A percentile compares a stretch with the other conserved stretches of the same genome.
Conservation (phyloP, 35 echinoderm and acorn worm species). For the Acanthaster planci region DNA sequence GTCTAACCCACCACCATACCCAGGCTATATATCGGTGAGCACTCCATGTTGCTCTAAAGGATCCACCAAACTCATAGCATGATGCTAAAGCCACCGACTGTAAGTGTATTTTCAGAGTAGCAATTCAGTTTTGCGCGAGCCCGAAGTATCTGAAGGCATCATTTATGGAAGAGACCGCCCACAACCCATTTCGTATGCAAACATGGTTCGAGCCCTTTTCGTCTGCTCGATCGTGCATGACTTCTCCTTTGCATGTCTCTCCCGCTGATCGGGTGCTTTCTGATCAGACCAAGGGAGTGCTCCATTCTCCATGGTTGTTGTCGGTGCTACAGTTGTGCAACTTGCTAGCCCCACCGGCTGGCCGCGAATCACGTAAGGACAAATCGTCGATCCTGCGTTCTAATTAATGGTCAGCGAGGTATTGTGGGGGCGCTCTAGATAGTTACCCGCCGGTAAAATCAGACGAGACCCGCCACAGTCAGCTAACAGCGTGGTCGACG, state of each 20-base stretch:
- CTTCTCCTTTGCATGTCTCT: neutral
- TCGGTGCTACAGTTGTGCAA: neutral
- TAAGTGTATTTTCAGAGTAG: too few species aligned
- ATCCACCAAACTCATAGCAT: too few species aligned
- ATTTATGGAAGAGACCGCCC: too few species aligned
- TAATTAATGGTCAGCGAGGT: conserved; percentile 14
- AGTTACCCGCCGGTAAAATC: conserved; percentile 1
- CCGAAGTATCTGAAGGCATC: too few species aligned
- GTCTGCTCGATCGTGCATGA: neutral
- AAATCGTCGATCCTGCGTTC: neutral
- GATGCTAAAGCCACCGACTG: too few species aligned
- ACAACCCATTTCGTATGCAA: conserved; percentile 2
- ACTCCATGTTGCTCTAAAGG: too few species aligned
- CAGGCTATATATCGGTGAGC: too few species aligned
- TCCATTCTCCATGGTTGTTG: too few species aligned
- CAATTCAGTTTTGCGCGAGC: too few species aligned
- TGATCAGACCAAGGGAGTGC: neutral
- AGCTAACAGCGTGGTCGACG: neutral
- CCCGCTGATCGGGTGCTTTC: neutral
- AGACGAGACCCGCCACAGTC: neutral
- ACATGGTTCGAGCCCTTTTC: neutral
- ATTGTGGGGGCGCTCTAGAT: conserved; percentile 26
- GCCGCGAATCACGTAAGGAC: conserved; percentile 1
- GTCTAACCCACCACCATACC: too few species aligned
- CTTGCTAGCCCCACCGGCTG: neutral